Conservation (phyloP, 2,797 vertebrate species). For the Galago senegalensis region DNA sequence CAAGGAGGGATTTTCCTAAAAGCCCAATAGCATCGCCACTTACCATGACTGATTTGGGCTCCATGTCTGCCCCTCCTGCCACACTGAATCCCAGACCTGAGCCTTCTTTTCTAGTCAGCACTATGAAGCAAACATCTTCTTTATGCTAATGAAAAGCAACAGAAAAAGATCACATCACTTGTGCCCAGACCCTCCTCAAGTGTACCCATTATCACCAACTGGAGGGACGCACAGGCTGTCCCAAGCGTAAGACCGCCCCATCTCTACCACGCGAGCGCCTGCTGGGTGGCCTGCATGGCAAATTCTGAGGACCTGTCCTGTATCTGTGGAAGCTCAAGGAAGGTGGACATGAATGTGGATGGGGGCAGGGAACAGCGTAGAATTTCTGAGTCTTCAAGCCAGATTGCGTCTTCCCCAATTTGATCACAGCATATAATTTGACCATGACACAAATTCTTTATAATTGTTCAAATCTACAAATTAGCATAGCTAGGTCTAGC, state of each 20-base stretch:
- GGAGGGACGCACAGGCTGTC: too few species aligned
- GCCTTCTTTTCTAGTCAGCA: conserved; percentile 95
- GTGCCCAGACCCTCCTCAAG: not conserved
- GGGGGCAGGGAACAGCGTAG: not conserved
- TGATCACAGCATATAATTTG: not conserved
- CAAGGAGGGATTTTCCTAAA: conserved; percentile 52
- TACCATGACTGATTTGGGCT: conserved; percentile 94
- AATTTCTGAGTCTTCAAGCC: not conserved
- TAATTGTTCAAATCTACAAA: not conserved
- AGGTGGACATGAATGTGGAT: not conserved
- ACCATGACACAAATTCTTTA: not conserved
- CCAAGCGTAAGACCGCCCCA: fast-evolving
- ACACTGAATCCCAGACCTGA: conserved; percentile 96
- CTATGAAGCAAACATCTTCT: conserved; percentile 92
- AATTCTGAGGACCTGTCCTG: not conserved
- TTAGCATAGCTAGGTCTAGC: not conserved
- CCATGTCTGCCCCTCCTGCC: conserved; percentile 94
- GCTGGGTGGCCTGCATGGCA: not conserved
- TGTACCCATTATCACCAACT: fast-evolving
- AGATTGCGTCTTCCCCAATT: not conserved
- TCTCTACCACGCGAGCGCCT: fast-evolving
- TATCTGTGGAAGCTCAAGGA: not conserved
- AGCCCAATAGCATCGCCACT: conserved; percentile 85
- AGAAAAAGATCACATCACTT: not conserved
- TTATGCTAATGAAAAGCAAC: conserved; percentile 89